Base-by-base conservation (phyloP, 2,113 vertebrate species). In the Tragelaphus scriptus region DNA sequence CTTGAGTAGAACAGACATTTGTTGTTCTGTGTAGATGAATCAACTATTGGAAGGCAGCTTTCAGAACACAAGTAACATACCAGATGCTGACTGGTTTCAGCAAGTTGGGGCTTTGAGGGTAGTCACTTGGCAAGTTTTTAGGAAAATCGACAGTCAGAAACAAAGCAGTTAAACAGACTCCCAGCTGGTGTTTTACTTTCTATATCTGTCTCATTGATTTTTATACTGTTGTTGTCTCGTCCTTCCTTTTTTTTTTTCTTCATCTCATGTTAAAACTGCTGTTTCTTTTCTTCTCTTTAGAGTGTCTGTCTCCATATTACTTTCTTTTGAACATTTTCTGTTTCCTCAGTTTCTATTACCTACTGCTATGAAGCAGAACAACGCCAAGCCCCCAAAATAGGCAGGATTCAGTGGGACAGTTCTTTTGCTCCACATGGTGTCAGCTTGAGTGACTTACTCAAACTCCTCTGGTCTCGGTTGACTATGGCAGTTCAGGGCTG, bases 71-170 rank as follows among this genome's bases (percentile, higher is more conserved):
- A 99, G 99, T 91, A 99, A 99, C 1, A 99, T 98, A 92, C 99
- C 99, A 2, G 99, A 99, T 95, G 98, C 99, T 30, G 99, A 99
- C 98, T 99, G 99, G 99, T 98, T 99, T 86, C 99, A 99, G 97
- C 98, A 99, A 98, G 97, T 99, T 68, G 98, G 98, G 98, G 98
- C 28, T 49, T 63, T 40, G 11, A 82, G 85, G 49, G 32, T 56
- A 65, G 40, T 82, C 55, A 71, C 40, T 75, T 68, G 32, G 49
- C 55, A 93, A 25, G 71, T 51, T 75, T 82, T 92, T 84, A 58
- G 55, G 61, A 40, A 84, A 84, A 63, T 79, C 26, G 40, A 65
- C 59, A 82, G 4, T 86, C 36, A 65, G 89, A 81, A 86, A 55
- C 80, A 71, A 86, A 85, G 82, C 12, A 58, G 32, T 47, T 44